These are phyloP conservation scores for Halictus rubicundus DNA, from an alignment of 1,140 invertebrate genomes.

Conservation along the genomic window DNA sequence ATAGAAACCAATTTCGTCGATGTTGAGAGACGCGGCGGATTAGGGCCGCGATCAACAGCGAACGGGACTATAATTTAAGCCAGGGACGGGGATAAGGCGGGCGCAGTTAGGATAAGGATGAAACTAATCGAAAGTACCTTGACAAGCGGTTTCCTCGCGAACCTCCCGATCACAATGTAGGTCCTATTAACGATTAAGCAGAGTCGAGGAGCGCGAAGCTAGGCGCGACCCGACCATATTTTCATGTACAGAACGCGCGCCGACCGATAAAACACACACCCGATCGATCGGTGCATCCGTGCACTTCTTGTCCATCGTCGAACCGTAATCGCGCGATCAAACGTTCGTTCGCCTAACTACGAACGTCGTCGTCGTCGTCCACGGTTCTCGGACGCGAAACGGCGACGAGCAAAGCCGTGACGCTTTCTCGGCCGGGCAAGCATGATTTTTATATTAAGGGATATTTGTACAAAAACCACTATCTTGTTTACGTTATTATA, in stretches of 20 bases:
- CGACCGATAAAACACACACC: neutral
- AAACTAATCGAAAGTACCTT: constrained; percentile 44
- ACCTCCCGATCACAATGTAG: neutral
- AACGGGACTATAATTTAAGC: too few species aligned
- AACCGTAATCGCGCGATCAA: constrained; percentile 14
- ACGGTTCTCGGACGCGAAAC: neutral
- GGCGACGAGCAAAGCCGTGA: neutral
- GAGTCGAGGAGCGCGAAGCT: neutral
- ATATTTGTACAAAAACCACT: constrained; percentile 68
- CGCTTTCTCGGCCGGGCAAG: constrained; percentile 19
- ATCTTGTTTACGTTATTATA: constrained; percentile 70
- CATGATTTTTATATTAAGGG: constrained; percentile 63
- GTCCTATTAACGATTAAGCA: constrained; percentile 7
- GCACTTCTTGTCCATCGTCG: constrained; percentile 33
- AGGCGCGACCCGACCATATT: constrained; percentile 19
- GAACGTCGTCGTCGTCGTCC: neutral
- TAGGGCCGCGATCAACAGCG: too few species aligned
- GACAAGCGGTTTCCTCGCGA: constrained; percentile 16
- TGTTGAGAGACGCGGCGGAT: neutral
- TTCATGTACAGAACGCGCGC: constrained; percentile 17
- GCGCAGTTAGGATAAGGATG: neutral
- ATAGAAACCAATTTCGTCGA: constrained; percentile 31
- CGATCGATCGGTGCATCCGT: constrained; percentile 26
- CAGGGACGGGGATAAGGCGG: neutral
- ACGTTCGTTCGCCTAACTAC: neutral